A percentile compares a stretch with the other conserved stretches of the same genome.
phyloP scores from a whole-genome alignment of 2,888 invertebrate species.

The Hydraecia micacea region DNA sequence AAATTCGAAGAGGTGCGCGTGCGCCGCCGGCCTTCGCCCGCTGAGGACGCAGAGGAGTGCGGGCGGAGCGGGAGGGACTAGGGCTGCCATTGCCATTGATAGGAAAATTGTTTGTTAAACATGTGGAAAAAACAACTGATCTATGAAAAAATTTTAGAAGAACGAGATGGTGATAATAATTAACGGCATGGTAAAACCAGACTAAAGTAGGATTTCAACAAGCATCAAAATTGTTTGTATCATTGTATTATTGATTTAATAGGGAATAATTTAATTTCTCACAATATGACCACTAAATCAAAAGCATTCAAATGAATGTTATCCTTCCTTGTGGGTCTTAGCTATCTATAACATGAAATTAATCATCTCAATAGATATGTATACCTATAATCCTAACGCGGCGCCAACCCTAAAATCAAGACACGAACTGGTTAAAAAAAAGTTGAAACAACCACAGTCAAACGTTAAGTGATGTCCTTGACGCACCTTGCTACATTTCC shows the following conservation, averaged over 20 bases:
- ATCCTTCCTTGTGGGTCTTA: background rate
- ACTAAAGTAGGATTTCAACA: background rate
- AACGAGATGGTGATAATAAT: background rate
- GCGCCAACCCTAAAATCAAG: slow-evolving; percentile 67
- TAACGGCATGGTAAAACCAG: background rate
- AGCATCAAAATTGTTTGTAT: background rate
- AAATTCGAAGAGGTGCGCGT: slow-evolving; percentile 79
- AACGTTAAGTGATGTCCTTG: slow-evolving; percentile 84
- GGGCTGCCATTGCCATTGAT: slow-evolving; percentile 67
- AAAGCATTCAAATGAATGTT: background rate
- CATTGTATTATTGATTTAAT: background rate
- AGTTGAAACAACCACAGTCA: slow-evolving; percentile 77
- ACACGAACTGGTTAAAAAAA: slow-evolving; percentile 79
- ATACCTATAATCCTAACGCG: background rate
- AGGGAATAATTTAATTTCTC: background rate
- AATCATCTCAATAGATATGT: background rate
- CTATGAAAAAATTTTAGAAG: background rate
- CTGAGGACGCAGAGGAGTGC: slow-evolving; percentile 72
- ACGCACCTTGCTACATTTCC: slow-evolving; percentile 82
- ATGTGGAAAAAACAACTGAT: background rate
- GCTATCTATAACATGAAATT: background rate
- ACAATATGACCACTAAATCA: background rate
- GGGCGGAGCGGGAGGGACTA: slow-evolving; percentile 63
- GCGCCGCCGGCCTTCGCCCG: slow-evolving; percentile 80
- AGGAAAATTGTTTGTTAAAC: slow-evolving; percentile 6